phyloP scores from a whole-genome alignment of 2,797 vertebrate species.

The Glossophaga mutica region DNA sequence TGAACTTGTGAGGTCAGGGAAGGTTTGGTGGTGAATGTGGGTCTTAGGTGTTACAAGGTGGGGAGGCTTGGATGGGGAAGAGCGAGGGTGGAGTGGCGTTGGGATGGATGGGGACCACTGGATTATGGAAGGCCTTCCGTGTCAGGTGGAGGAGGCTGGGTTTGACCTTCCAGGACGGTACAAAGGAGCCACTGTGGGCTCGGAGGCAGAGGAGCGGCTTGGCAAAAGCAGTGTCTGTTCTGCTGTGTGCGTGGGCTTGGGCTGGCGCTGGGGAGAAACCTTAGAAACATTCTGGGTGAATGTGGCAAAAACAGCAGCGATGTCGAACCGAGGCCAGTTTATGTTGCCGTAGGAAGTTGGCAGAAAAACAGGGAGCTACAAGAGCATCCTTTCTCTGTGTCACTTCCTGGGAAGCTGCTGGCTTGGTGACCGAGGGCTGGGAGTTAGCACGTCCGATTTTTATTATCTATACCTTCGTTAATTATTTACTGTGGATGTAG shows the following conservation, averaged over 20 bases:
- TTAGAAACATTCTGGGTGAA: neutral
- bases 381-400: neutral
- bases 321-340: neutral
- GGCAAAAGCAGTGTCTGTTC: neutral
- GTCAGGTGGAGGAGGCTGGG: neutral
- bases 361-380: neutral
- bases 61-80: neutral
- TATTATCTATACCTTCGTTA: neutral
- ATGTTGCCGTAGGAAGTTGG: neutral
- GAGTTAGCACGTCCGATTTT: neutral
- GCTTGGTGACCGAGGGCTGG: neutral
- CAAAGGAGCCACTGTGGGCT: neutral
- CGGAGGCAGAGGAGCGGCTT: neutral
- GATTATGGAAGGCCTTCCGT: neutral
- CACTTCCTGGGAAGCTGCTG: neutral
- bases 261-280: neutral
- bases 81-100: neutral
- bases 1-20: neutral
- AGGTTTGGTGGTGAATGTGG: neutral
- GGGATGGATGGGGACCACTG: neutral
- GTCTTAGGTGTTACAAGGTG: neutral
- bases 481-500: neutral
- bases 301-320: neutral
- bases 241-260: neutral
- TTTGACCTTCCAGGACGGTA: neutral